These are phyloP conservation scores for Ylistrum balloti DNA, from an alignment of 1,140 invertebrate species.

Conservation along the genomic window DNA sequence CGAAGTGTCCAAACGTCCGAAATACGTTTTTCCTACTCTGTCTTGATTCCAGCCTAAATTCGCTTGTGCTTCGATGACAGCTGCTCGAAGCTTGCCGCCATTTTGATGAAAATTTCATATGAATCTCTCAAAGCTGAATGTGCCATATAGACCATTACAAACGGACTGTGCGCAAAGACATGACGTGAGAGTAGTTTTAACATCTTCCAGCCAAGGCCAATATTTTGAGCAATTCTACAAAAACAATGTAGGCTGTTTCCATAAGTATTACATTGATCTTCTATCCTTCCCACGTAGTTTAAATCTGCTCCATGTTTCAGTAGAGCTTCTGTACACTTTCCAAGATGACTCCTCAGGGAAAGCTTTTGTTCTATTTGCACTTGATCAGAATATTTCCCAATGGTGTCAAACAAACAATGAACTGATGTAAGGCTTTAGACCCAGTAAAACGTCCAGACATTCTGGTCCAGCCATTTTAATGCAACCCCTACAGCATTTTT, in stretches of 20 bases:
- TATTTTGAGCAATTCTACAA: conserved; percentile 48
- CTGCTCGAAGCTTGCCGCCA: conserved; percentile 1
- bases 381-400: conserved; percentile 47
- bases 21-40: neutral
- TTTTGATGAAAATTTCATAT: neutral
- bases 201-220: conserved; percentile 62
- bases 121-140: neutral
- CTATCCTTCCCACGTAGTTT: conserved; percentile 62
- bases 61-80: neutral
- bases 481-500: conserved; percentile 70
- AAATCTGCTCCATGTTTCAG: conserved; percentile 68
- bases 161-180: conserved; percentile 63
- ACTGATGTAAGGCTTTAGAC: conserved; percentile 63
- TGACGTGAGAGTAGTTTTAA: conserved; percentile 68
- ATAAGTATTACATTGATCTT: conserved; percentile 2
- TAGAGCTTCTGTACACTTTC: conserved; percentile 70
- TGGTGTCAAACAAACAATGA: conserved; percentile 70
- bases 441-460: conserved; percentile 74
- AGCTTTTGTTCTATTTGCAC: conserved; percentile 52
- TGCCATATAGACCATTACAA: neutral
- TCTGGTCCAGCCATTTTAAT: conserved; percentile 70
- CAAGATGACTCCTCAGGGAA: conserved; percentile 62
- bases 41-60: neutral
- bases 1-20: conserved; percentile 29
- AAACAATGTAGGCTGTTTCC: conserved; percentile 70